Evolutionary conservation across 2,113 vertebrate species (phyloP).

Genomic region (Nipponia nippon): DNA sequence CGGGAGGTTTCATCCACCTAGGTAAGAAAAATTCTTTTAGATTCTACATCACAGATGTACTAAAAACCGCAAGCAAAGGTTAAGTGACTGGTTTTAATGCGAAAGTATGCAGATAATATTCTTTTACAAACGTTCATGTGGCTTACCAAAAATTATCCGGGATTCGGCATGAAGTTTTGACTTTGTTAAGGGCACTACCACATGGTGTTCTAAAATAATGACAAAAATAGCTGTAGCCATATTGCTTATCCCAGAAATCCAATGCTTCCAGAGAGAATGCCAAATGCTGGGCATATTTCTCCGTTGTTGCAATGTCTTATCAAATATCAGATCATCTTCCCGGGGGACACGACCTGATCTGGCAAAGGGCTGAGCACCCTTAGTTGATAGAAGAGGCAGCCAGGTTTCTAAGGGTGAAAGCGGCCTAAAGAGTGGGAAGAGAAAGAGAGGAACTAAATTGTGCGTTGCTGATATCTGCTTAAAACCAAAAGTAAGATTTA

Average conservation of each 20-base stretch:
- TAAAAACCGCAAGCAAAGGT: neutral
- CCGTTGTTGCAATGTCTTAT: neutral
- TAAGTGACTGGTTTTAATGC: neutral
- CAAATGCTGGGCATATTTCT: neutral
- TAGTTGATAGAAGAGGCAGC: neutral
- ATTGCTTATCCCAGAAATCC: slow-evolving; percentile 34
- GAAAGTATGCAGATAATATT: neutral
- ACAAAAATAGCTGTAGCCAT: slow-evolving; percentile 42
- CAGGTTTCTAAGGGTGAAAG: neutral
- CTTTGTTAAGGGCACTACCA: slow-evolving; percentile 4
- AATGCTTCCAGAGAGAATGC: neutral
- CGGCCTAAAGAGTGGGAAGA: neutral
- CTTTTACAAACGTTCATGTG: neutral
- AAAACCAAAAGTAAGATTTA: neutral
- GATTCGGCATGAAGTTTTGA: neutral
- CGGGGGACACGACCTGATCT: neutral
- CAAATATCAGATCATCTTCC: neutral
- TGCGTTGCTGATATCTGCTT: neutral
- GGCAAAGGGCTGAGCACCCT: neutral
- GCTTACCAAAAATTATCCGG: neutral
- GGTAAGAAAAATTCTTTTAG: neutral
- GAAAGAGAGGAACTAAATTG: neutral
- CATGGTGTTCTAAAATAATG: slow-evolving; percentile 20
- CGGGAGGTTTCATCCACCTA: neutral
- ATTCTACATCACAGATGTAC: neutral